These are phyloP conservation scores for Labroides dimidiatus DNA, from an alignment of 2,797 vertebrate genomes.

Conservation along the genomic window DNA sequence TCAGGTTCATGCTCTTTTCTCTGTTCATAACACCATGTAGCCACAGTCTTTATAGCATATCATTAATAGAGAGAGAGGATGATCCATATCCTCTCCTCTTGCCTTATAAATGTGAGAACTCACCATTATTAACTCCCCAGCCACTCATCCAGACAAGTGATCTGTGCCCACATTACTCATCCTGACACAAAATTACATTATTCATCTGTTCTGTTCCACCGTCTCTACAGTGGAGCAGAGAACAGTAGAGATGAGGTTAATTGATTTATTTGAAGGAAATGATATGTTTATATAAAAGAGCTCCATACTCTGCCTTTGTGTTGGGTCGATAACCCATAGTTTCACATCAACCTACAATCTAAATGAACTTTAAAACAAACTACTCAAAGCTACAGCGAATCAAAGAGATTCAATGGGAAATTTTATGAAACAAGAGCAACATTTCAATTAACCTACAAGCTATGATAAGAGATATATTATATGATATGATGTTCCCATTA, in stretches of 20 bases:
- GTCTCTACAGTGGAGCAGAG: slow-evolving; percentile 6
- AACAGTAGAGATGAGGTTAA: slow-evolving; percentile 27
- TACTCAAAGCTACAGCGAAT: too few relatives aligned
- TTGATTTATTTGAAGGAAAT: slow-evolving; percentile 43
- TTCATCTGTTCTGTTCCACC: slow-evolving; percentile 43
- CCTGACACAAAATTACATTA: slow-evolving; percentile 60
- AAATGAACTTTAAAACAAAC: too few relatives aligned
- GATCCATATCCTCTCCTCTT: slow-evolving; percentile 51
- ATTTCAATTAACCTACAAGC: too few relatives aligned
- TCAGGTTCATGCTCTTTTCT: slow-evolving; percentile 12
- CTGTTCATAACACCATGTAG: slow-evolving; percentile 36
- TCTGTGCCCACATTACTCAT: slow-evolving; percentile 60
- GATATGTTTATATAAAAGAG: slow-evolving; percentile 27
- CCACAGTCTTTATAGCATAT: slow-evolving; percentile 27
- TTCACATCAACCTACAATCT: background rate
- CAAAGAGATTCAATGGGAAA: too few relatives aligned
- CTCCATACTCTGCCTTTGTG: slow-evolving; percentile 7
- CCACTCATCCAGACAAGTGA: slow-evolving; percentile 59
- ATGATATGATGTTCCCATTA: too few relatives aligned
- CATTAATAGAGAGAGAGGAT: slow-evolving; percentile 46
- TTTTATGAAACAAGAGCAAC: too few relatives aligned
- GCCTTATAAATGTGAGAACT: slow-evolving; percentile 54
- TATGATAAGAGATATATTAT: too few relatives aligned
- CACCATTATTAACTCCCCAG: slow-evolving; percentile 57
- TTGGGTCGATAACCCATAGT: background rate